Evolutionary conservation across 2,113 vertebrate species (phyloP).

Genomic region (Anarhynchus alexandrinus): DNA sequence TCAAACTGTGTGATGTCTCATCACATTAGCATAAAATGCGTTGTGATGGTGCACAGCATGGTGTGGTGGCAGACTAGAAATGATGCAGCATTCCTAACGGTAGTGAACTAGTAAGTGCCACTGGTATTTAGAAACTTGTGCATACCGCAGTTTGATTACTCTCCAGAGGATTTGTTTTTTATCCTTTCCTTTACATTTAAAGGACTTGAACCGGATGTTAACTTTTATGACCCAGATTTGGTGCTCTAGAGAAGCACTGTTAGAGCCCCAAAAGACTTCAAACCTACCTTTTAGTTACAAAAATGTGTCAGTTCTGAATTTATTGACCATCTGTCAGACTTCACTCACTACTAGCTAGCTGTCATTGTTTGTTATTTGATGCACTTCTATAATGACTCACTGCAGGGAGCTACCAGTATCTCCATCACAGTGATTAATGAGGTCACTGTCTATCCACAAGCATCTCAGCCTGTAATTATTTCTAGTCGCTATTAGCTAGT

Average conservation of each 20-base stretch:
- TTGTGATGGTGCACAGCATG: slow-evolving; percentile 33
- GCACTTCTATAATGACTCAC: slow-evolving; percentile 67
- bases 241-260: background rate
- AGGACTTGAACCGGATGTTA: slow-evolving; percentile 32
- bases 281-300: slow-evolving; percentile 62
- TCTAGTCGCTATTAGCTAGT: background rate
- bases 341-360: slow-evolving; percentile 66
- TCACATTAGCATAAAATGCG: slow-evolving; percentile 27
- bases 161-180: background rate
- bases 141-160: background rate
- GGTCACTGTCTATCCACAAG: slow-evolving; percentile 61
- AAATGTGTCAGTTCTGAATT: slow-evolving; percentile 67
- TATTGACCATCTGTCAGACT: slow-evolving; percentile 77
- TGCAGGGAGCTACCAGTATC: slow-evolving; percentile 64
- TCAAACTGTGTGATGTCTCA: slow-evolving; percentile 49
- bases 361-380: slow-evolving; percentile 75
- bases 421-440: slow-evolving; percentile 72
- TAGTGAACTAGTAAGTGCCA: slow-evolving; percentile 17
- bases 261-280: slow-evolving; percentile 45
- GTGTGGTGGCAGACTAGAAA: slow-evolving; percentile 23
- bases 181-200: slow-evolving; percentile 38
- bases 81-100: background rate
- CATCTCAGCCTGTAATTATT: slow-evolving; percentile 53
- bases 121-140: slow-evolving; percentile 9
- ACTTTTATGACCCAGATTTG: slow-evolving; percentile 57